phyloP scores from a whole-genome alignment of 2,113 vertebrate species.

The Cynocephalus volans region DNA sequence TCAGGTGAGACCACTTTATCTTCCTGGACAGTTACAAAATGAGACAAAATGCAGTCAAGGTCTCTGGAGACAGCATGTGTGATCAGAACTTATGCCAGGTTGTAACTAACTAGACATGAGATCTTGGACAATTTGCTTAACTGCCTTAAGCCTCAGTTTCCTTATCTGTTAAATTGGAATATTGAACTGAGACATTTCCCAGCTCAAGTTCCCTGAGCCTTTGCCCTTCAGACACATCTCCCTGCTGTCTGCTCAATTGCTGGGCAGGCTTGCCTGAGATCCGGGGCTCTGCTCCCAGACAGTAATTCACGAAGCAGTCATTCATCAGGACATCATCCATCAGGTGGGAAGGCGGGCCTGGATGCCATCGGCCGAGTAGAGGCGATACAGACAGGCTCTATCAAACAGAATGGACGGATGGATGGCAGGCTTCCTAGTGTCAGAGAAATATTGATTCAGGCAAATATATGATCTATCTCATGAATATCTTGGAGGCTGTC shows the following conservation, averaged over 20 bases:
- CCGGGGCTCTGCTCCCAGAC: slow-evolving; percentile 70
- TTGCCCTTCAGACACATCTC: background rate
- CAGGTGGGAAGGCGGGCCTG: slow-evolving; percentile 76
- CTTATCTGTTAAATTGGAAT: background rate
- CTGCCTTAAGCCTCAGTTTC: background rate
- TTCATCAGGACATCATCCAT: slow-evolving; percentile 71
- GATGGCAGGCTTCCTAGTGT: slow-evolving; percentile 76
- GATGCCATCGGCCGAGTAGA: slow-evolving; percentile 80
- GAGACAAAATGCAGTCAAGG: too few relatives aligned
- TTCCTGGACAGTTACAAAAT: background rate
- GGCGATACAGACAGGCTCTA: slow-evolving; percentile 76
- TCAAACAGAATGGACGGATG: slow-evolving; percentile 78
- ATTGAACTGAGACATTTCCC: background rate
- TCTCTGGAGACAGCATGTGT: background rate
- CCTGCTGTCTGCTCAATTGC: background rate
- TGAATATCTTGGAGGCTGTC: slow-evolving; percentile 79
- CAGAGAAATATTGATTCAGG: slow-evolving; percentile 84
- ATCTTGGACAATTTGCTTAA: background rate
- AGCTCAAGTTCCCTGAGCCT: background rate
- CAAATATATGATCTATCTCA: slow-evolving; percentile 84
- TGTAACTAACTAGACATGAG: background rate
- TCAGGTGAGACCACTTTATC: background rate
- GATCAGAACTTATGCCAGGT: background rate
- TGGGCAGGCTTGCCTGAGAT: background rate
- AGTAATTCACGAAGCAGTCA: slow-evolving; percentile 82